Evolutionary conservation across 2,797 vertebrate species (phyloP).

Genomic region (Phalanger gymnotis): DNA sequence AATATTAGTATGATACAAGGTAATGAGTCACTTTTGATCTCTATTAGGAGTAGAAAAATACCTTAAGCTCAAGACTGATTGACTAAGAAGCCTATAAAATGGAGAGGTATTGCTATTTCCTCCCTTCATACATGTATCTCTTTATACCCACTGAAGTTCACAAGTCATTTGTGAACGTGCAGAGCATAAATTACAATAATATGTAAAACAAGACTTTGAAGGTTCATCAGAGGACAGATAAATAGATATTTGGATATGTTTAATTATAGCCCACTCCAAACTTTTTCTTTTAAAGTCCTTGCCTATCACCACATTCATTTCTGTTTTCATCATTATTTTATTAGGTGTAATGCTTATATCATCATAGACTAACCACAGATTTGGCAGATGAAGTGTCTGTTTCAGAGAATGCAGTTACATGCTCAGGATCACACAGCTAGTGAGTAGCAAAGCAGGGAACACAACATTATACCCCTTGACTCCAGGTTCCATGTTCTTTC

Average conservation of each 20-base stretch:
- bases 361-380: not conserved
- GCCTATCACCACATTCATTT: not conserved
- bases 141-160: conserved; percentile 48
- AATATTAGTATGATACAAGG: conserved; percentile 74
- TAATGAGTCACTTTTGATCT: conserved; percentile 77
- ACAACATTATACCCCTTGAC: not conserved
- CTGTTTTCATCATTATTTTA: not conserved
- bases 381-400: not conserved
- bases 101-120: not conserved
- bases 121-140: conserved; percentile 53
- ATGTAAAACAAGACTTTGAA: not conserved
- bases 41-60: conserved; percentile 65
- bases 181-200: not conserved
- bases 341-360: not conserved
- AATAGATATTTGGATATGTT: not conserved
- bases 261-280: no score
- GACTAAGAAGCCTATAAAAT: conserved; percentile 50
- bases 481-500: not conserved
- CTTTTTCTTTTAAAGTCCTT: not conserved
- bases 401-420: not conserved
- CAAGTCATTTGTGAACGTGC: not conserved
- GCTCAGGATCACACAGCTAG: not conserved
- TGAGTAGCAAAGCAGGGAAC: not conserved
- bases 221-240: not conserved
- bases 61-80: conserved; percentile 67